Evolutionary conservation across 2,113 vertebrate genomes (phyloP), one percentile per base, ranked within the genome.

Genomic region (Urocitellus parryii): DNA sequence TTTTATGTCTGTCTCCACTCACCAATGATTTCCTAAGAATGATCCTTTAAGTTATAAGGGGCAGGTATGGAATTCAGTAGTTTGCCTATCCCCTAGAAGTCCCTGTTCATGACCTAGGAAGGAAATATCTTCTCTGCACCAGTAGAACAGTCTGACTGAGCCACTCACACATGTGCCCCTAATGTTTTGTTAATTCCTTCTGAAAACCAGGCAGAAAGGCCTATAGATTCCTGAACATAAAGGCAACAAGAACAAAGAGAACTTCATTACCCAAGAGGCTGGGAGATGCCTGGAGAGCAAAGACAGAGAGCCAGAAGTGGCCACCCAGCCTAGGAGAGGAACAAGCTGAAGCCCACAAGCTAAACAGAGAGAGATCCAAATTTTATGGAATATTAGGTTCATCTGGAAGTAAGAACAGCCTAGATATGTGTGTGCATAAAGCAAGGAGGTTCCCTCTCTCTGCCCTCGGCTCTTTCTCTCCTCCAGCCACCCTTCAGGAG

Each of bases 21-120:
- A 77, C 61, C n/a, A 74, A 27, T 90, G 37, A 65, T 82, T 91
- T 77, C 88, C 79, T 90, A 81, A 68, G 61, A 92, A 77, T 29
- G n/a, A 78, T 34, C 22, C 37, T 88, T 90, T 68, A 78, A 85
- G 78, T 39, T 24, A 67, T 14, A 61, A 70, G 3, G 4, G 4
- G 10, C 14, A 8, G 48, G 13, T 83, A 61, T 61, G 37, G 53
- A 83, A 79, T 77, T 70, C 10, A 32, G 20, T 45, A 94, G 79
- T 29, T 81, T 86, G 61, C 58, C 32, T 39, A 4, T 51, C 22
- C 61, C 82, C 77, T 67, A 16, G 37, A 77, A 63, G 68, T 65
- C 20, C 88, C 85, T 20, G 7, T 83, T 53, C 13, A 70, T 79
- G 87, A 83, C 25, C 67, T 48, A 37, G 34, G 10, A 84, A 32